These are phyloP conservation scores for Calcarius lapponicus DNA, from an alignment of 2,797 vertebrate species.

Conservation along the genomic window DNA sequence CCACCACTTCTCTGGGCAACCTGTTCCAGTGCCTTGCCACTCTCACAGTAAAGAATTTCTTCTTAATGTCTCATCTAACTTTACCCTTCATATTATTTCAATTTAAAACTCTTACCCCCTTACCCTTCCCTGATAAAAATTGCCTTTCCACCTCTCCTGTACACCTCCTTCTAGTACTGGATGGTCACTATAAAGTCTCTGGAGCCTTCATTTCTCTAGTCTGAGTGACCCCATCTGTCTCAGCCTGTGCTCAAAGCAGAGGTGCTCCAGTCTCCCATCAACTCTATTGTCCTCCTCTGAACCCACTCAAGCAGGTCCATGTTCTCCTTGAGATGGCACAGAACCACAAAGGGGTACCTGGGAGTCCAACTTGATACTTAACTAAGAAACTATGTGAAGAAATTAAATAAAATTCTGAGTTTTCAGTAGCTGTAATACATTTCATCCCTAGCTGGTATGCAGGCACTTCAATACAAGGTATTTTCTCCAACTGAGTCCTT, in stretches of 20 bases:
- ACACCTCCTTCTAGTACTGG: background rate
- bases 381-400: background rate
- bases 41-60: background rate
- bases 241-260: background rate
- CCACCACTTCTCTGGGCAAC: background rate
- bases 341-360: background rate
- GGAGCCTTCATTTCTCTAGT: background rate
- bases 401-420: background rate
- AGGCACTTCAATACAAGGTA: background rate
- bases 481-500: background rate
- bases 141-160: background rate
- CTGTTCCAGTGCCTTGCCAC: background rate
- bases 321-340: background rate
- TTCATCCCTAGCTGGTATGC: background rate
- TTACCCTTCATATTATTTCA: background rate
- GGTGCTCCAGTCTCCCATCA: background rate
- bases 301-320: fast-evolving
- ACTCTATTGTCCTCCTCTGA: background rate
- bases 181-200: fast-evolving
- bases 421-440: background rate
- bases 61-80: background rate
- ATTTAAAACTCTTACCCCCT: background rate
- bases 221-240: background rate
- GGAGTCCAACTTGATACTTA: background rate
- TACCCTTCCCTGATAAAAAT: background rate